These are phyloP conservation scores for Pseudococcus viburni DNA, from an alignment of 2,888 invertebrate species.

Conservation along the genomic window DNA sequence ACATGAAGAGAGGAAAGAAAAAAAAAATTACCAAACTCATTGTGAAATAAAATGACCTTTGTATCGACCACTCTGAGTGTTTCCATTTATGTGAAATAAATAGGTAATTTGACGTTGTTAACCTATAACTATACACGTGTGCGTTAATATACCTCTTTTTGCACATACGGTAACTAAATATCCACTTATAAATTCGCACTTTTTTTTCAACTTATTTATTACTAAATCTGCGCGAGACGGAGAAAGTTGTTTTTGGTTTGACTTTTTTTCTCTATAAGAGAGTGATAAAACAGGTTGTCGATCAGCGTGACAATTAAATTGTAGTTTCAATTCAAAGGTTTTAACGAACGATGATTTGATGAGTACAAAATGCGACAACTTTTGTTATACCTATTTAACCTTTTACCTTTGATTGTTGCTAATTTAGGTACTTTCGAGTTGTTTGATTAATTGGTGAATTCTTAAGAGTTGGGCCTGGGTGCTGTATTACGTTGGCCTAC, in stretches of 20 bases:
- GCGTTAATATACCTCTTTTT: neutral
- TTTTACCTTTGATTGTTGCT: conserved; percentile 16
- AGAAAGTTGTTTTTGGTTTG: conserved; percentile 44
- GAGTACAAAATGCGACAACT: neutral
- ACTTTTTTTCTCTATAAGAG: neutral
- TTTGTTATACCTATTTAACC: neutral
- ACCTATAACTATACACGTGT: neutral
- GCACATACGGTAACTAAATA: neutral
- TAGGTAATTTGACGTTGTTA: conserved; percentile 8
- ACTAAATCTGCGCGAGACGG: neutral
- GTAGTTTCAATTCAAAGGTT: conserved; percentile 17
- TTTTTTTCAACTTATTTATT: conserved; percentile 16
- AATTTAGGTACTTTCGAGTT: neutral
- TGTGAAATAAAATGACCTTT: conserved; percentile 3
- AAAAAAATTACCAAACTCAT: conserved; percentile 25
- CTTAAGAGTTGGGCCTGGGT: neutral
- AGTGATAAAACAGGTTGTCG: conserved; percentile 4
- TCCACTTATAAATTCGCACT: neutral
- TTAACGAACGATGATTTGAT: neutral
- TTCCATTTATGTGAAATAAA: conserved; percentile 29
- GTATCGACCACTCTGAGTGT: neutral
- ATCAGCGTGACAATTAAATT: conserved; percentile 14
- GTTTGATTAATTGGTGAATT: conserved; percentile 20
- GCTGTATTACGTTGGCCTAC: conserved; percentile 1
- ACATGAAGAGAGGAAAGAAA: neutral